A percentile compares a stretch with the other conserved stretches of the same genome.
Conservation (phyloP, 2,888 invertebrate species). For the Xanthorhoe spadicearia region DNA sequence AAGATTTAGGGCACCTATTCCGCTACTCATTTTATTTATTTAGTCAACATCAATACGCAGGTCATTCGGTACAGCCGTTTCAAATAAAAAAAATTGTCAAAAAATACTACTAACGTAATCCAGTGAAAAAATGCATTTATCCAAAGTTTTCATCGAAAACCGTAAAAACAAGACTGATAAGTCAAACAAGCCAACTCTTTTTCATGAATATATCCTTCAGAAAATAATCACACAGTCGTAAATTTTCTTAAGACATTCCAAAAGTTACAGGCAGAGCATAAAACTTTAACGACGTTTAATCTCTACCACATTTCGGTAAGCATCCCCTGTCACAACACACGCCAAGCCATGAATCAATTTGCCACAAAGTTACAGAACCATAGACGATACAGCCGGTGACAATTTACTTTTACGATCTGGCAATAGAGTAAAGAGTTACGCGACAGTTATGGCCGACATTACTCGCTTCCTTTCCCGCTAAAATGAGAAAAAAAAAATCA, state of each 20-base stretch:
- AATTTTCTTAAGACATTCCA: constrained; percentile 35
- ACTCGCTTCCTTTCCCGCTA: constrained; percentile 71
- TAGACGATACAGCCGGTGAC: constrained; percentile 78
- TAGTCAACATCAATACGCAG: too few species aligned
- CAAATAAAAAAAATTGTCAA: too few species aligned
- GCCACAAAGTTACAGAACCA: constrained; percentile 64
- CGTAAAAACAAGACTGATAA: background rate
- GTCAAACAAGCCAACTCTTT: background rate
- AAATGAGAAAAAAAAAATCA: constrained; percentile 54
- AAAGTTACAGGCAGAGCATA: constrained; percentile 43
- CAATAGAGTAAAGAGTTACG: constrained; percentile 82
- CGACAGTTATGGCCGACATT: constrained; percentile 81
- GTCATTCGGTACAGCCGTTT: too few species aligned
- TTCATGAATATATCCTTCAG: constrained; percentile 17
- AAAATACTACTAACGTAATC: too few species aligned
- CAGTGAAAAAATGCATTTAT: too few species aligned
- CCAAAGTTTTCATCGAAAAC: background rate
- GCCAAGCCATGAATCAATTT: constrained; percentile 71
- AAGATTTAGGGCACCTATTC: too few species aligned
- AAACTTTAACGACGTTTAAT: constrained; percentile 64
- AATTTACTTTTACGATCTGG: constrained; percentile 81
- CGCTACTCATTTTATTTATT: too few species aligned
- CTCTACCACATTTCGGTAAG: constrained; percentile 66
- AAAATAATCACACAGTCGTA: constrained; percentile 34
- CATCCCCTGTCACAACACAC: constrained; percentile 62